Evolutionary conservation across 2,888 invertebrate genomes (phyloP), one percentile per base, ranked within the genome.

Genomic region (Sericinus montela): DNA sequence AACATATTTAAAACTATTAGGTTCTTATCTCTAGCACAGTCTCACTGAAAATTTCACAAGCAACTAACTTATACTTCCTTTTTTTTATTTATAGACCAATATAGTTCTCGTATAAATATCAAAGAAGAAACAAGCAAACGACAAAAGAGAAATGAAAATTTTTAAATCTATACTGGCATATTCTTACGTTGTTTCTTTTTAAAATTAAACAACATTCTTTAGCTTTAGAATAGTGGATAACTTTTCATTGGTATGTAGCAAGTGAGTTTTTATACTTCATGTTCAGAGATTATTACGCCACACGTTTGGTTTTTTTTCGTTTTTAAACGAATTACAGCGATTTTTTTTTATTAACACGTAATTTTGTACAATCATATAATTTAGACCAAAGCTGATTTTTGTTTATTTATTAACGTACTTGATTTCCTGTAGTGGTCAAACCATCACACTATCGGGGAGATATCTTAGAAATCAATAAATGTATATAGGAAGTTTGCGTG

Each of bases 371-470:
- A 51, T 51, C 28, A 44, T 49, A 45, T 57, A 53, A 52, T 65
- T 69, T 72, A 76, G 65, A 82, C 85, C 85, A 85, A 85, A 85
- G 85, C 74, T 75, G 66, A 66, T 73, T 67, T 72, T 65, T 64
- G 61, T 68, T 71, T 65, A 69, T 75, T 72, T 70, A 73, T 73
- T 72, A 74, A 62, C 53, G 55, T 45, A 36, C 54, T 44, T 48
- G 45, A 38, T 39, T 42, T 50, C n/a, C 46, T 50, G 43, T 37
- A 29, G 11, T 35, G 44, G 37, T 28, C 34, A n/a, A n/a, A 14
- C 16, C 15, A 34, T 8, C 25, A 38, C 11, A n/a, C 6, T 25
- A 25, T 28, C 35, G 9, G 41, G 15, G 25, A 3, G 15, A 61
- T 42, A 53, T 57, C 47, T 56, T 53, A 51, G 48, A 52, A 55